A percentile compares a stretch with the other conserved stretches of the same genome.
These are phyloP conservation scores for Meghimatium bilineatum DNA, from an alignment of 2,888 invertebrate genomes.

Conservation along the genomic window DNA sequence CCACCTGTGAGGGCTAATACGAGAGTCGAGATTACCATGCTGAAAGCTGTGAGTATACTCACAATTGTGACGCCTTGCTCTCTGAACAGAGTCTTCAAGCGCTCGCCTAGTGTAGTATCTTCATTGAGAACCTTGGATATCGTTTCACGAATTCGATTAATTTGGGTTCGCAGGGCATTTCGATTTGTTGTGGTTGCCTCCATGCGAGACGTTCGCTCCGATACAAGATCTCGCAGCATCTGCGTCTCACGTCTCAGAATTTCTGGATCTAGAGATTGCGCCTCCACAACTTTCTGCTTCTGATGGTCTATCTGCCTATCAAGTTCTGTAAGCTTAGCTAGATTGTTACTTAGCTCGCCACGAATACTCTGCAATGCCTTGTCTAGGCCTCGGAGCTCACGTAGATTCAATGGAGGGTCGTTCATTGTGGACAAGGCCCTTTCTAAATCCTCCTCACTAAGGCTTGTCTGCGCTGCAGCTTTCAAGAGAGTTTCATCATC, in stretches of 20 bases:
- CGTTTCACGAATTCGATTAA: background rate
- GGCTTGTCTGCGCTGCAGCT: background rate
- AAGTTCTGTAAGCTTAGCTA: background rate
- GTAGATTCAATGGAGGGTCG: background rate
- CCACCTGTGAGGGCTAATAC: background rate
- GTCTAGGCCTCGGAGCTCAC: conserved; percentile 7
- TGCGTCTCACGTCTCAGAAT: background rate
- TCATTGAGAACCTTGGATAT: background rate
- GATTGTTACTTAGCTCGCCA: background rate
- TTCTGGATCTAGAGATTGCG: background rate
- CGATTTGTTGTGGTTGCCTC: background rate
- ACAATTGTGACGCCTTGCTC: conserved; percentile 3
- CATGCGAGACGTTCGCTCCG: background rate
- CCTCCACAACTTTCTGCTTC: background rate
- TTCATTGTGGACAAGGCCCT: background rate
- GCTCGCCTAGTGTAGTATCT: background rate
- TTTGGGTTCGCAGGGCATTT: background rate
- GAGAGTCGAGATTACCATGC: background rate
- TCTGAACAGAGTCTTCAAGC: background rate
- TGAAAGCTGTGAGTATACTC: background rate
- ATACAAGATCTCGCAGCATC: background rate
- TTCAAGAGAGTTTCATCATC: background rate
- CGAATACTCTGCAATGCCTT: background rate
- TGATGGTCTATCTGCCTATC: background rate
- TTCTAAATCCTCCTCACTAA: background rate